Evolutionary conservation across 64 coral and sea anemone genomes (phyloP).

Genomic region (Anthopleura sola): DNA sequence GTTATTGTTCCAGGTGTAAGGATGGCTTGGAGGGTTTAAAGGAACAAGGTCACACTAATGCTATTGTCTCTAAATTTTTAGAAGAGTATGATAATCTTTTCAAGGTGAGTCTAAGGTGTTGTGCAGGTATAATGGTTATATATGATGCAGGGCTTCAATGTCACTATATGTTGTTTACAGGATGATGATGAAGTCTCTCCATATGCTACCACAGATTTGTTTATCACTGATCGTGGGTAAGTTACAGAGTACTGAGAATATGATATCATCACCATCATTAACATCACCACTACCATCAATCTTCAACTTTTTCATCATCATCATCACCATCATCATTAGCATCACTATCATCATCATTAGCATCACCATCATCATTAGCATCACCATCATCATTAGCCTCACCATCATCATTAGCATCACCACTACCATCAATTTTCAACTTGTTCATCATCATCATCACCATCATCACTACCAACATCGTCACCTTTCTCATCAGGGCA

Average conservation of each 20-base stretch:
- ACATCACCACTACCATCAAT: too few species aligned
- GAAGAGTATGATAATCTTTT: constrained; percentile 83
- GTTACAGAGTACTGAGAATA: neutral
- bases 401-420: neutral
- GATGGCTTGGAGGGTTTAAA: constrained; percentile 89
- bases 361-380: too few species aligned
- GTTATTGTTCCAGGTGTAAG: constrained; percentile 61
- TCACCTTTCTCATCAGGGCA: too few species aligned
- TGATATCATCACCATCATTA: neutral
- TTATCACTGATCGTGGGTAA: constrained; percentile 22
- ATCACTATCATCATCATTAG: too few species aligned
- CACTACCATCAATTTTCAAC: too few species aligned
- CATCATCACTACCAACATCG: too few species aligned
- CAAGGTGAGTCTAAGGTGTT: constrained; percentile 43
- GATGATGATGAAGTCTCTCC: constrained; percentile 75
- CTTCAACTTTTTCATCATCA: too few species aligned
- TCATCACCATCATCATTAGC: too few species aligned
- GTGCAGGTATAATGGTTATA: neutral
- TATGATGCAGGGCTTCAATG: neutral
- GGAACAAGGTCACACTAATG: constrained; percentile 93
- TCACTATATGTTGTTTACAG: neutral
- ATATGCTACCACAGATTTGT: constrained; percentile 82
- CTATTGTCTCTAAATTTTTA: constrained; percentile 80
- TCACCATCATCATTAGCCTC: too few species aligned
- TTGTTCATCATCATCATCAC: too few species aligned